Percentiles rank a stretch among this genome's conserved stretches.
phyloP scores from a whole-genome alignment of 2,113 vertebrate species.

The Copsychus sechellarum region DNA sequence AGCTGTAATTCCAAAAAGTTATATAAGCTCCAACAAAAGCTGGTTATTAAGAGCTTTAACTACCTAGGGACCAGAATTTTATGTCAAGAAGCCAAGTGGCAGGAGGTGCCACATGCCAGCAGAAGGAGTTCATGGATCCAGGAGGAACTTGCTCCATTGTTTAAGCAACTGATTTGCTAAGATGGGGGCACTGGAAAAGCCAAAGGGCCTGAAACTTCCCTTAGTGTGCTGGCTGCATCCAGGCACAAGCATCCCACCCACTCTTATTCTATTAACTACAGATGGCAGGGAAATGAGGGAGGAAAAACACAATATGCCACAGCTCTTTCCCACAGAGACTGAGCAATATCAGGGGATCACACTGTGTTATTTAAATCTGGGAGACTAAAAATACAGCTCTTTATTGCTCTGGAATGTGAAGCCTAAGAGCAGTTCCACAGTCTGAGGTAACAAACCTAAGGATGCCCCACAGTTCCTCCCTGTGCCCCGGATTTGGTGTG shows the following conservation, averaged over 20 bases:
- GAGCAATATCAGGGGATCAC: conserved; percentile 14
- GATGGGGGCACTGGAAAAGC: not conserved
- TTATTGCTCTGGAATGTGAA: conserved; percentile 44
- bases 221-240: not conserved
- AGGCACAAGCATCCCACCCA: not conserved
- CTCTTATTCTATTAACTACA: not conserved
- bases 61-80: not conserved
- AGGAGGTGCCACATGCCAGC: not conserved
- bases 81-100: not conserved
- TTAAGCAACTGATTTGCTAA: not conserved
- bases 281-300: conserved; percentile 11
- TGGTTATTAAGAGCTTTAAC: not conserved
- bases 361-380: conserved; percentile 38
- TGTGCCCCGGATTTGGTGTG: conserved; percentile 41
- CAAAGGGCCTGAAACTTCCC: not conserved
- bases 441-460: conserved; percentile 29
- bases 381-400: conserved; percentile 57
- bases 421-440: conserved; percentile 4
- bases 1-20: not conserved
- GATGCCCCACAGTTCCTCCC: conserved; percentile 16
- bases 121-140: not conserved
- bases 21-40: not conserved
- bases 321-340: not conserved
- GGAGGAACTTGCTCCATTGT: not conserved
- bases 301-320: not conserved